A percentile compares a stretch with the other conserved stretches of the same genome.
phyloP scores from a whole-genome alignment of 2,888 invertebrate species.

The Neelides folsomi region DNA sequence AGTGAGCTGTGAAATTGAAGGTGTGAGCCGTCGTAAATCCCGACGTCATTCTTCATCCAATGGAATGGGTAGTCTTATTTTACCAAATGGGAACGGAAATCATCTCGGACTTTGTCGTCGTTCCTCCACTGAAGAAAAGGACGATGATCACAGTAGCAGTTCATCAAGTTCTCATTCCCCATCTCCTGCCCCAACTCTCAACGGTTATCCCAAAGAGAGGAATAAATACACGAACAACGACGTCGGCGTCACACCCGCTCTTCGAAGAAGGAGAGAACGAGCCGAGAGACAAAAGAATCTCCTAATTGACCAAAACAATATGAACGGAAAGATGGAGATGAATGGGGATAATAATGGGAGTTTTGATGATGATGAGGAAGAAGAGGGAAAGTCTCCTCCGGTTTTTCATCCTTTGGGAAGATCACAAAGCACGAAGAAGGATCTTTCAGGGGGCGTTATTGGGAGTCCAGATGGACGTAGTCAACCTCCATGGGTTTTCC shows the following conservation, averaged over 20 bases:
- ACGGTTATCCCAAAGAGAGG: not conserved
- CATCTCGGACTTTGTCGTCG: conserved; percentile 25
- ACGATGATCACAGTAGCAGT: conserved; percentile 44
- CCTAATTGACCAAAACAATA: conserved; percentile 54
- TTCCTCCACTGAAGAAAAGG: conserved; percentile 37
- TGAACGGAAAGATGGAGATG: conserved; percentile 20
- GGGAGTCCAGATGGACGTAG: conserved; percentile 10
- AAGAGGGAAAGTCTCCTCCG: conserved; percentile 19
- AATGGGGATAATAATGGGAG: conserved; percentile 6
- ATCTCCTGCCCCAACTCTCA: conserved; percentile 22
- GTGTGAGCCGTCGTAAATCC: conserved; percentile 53
- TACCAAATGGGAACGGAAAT: conserved; percentile 28
- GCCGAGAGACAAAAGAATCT: conserved; percentile 73
- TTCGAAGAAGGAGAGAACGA: conserved; percentile 64
- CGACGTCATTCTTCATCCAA: conserved; percentile 55
- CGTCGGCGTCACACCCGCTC: conserved; percentile 66
- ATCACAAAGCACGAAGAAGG: conserved; percentile 12
- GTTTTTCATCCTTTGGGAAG: conserved; percentile 28
- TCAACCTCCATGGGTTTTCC: conserved; percentile 5
- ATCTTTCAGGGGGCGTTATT: too few species aligned
- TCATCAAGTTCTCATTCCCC: conserved; percentile 43
- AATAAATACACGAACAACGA: conserved; percentile 36
- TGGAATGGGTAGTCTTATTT: conserved; percentile 41
- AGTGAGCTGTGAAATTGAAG: conserved; percentile 23
- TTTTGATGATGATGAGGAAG: conserved; percentile 11